These are phyloP conservation scores for Andricus curvator DNA, from an alignment of 2,888 invertebrate species.

Conservation along the genomic window DNA sequence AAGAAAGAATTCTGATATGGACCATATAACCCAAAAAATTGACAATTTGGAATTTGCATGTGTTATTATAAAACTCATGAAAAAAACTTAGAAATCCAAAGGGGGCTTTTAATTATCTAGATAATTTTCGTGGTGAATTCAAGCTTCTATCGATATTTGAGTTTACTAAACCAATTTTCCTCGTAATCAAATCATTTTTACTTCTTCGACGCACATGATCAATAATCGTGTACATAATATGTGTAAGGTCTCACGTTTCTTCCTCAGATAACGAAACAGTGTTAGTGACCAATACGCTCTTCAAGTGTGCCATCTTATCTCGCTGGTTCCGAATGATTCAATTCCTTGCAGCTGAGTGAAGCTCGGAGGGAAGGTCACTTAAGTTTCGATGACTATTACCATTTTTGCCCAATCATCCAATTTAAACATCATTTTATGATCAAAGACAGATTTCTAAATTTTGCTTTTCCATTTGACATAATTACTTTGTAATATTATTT, in stretches of 20 bases:
- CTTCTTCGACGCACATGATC: background rate
- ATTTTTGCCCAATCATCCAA: slow-evolving; percentile 4
- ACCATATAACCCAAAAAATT: background rate
- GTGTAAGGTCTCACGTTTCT: slow-evolving; percentile 51
- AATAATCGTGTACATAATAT: background rate
- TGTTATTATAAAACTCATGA: too few species aligned
- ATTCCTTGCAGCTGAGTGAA: slow-evolving; percentile 41
- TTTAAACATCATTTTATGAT: background rate
- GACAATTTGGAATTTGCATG: too few species aligned
- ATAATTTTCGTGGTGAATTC: background rate
- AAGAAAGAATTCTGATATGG: background rate
- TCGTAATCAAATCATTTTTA: background rate
- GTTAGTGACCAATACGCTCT: slow-evolving; percentile 43
- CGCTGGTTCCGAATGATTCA: slow-evolving; percentile 45
- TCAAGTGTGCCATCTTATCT: slow-evolving; percentile 52
- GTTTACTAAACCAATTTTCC: background rate
- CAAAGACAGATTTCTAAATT: background rate
- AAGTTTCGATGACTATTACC: slow-evolving; percentile 30
- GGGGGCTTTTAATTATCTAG: too few species aligned
- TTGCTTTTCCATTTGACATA: background rate
- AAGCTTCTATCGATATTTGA: background rate
- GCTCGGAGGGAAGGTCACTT: slow-evolving; percentile 27
- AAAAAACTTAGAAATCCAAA: too few species aligned
- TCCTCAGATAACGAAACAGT: slow-evolving; percentile 52
- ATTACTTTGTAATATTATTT: background rate